Evolutionary conservation across 2,797 vertebrate genomes (phyloP).

Genomic region (Galaxias olidus): DNA sequence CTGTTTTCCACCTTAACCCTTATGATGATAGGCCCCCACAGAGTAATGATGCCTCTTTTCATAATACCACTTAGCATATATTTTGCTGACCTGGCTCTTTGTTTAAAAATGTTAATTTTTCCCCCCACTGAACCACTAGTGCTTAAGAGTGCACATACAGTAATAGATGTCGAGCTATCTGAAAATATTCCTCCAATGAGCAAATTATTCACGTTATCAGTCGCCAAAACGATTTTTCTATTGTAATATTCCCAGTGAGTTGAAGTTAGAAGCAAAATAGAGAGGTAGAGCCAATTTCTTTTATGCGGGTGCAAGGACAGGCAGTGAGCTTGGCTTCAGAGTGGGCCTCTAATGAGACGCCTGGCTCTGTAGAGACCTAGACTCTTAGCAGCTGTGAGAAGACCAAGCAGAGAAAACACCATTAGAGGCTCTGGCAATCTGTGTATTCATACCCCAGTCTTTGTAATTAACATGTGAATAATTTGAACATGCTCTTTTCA

Average conservation of each 20-base stretch:
- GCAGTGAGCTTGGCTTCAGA: conserved; percentile 25
- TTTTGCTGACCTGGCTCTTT: conserved; percentile 12
- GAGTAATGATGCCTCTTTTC: conserved; percentile 31
- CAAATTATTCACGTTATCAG: conserved; percentile 23
- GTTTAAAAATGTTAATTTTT: conserved; percentile 52
- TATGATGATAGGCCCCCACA: conserved; percentile 22
- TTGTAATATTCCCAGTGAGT: conserved; percentile 25
- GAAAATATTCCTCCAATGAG: conserved; percentile 40
- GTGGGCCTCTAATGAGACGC: conserved; percentile 28
- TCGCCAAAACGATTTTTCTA: conserved; percentile 17
- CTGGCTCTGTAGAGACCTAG: conserved; percentile 30
- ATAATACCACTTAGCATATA: conserved; percentile 37
- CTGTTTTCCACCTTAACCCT: conserved; percentile 32
- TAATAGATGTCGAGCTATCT: conserved; percentile 28
- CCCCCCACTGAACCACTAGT: conserved; percentile 44
- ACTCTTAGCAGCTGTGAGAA: conserved; percentile 33
- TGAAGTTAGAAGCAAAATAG: conserved; percentile 12
- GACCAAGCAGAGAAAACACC: conserved; percentile 18
- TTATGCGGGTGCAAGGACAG: conserved; percentile 22
- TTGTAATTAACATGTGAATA: too few relatives aligned
- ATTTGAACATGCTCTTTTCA: too few relatives aligned
- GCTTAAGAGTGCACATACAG: conserved; percentile 39
- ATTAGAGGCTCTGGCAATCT: neutral
- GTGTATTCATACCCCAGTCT: too few relatives aligned
- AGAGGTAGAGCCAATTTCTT: conserved; percentile 14